Base-by-base conservation (phyloP, 2,113 vertebrate genomes). In the Scortum barcoo region DNA sequence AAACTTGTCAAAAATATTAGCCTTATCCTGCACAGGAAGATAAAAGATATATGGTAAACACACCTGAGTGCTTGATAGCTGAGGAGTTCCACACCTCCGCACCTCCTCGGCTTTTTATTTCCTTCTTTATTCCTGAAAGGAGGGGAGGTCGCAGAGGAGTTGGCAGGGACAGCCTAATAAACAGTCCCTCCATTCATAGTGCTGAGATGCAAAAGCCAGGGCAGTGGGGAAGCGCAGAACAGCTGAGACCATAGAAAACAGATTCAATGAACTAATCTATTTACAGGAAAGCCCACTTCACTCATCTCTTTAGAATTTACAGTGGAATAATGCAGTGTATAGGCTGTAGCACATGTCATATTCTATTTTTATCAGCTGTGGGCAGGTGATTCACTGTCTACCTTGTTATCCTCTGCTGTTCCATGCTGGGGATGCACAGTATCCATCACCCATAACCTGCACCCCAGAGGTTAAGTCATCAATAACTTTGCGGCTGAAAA, bases 1-100 rank as follows among this genome's bases (percentile, higher is more conserved):
- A 90, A 87, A 93, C 67, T 86, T 96, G 96, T 97, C 96, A 97
- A 85, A 96, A 95, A 93, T 95, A 93, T 96, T 96, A 96, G 94
- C 93, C 89, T 93, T 89, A 95, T 96, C 93, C 70, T 84, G 68
- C 92, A 90, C 89, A 89, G 87, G 88, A 93, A 90, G 92, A 93
- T 87, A 92, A 95, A 94, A 93, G 91, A 95, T 90, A 87, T 93
- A 93, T 92, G 86, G 93, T 83, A 91, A 93, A 91, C 89, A 95
- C 87, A 89, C 86, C 89, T 94, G 89, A 90, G 85, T 86, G 85
- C 92, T 88, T 87, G 77, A 76, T 92, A 81, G 91, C 80, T 84
- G 81, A 78, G 88, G 82, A 83, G 75, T 53, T 87, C 61, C 75
- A 48, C 51, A 73, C 38, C 76, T 36, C 33, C 33, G 6, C 33